A percentile compares a stretch with the other conserved stretches of the same genome.
Evolutionary conservation across 2,113 vertebrate genomes (phyloP).

Genomic region (Oreochromis niloticus): DNA sequence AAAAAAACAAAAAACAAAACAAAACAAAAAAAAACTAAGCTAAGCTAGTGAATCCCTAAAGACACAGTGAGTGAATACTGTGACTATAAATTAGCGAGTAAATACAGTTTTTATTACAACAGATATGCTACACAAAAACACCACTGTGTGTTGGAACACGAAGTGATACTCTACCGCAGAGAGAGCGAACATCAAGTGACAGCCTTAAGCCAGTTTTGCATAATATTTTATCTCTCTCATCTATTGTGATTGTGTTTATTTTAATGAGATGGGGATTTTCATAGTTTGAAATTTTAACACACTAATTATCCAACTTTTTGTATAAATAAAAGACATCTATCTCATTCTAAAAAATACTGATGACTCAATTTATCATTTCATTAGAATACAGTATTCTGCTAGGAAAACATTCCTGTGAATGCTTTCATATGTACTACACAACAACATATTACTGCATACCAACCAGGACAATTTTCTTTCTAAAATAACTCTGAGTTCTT

Average conservation of each 20-base stretch:
- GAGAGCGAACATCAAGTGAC: not conserved
- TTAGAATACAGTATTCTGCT: not conserved
- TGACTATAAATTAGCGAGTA: not conserved
- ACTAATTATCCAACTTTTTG: not conserved
- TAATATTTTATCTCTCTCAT: not conserved
- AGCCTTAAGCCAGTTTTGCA: not conserved
- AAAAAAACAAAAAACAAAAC: not conserved
- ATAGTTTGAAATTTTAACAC: not conserved
- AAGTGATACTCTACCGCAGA: not conserved
- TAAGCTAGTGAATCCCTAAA: not conserved
- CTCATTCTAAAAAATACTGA: not conserved
- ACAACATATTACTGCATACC: not conserved
- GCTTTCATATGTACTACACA: not conserved
- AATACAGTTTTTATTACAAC: not conserved
- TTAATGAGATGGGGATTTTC: not conserved
- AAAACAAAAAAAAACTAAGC: not conserved
- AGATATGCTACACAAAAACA: not conserved
- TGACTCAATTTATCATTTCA: not conserved
- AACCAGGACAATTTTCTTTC: not conserved
- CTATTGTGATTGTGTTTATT: not conserved
- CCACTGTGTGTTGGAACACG: not conserved
- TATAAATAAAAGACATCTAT: not conserved
- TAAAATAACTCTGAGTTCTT: slow-evolving; percentile 28
- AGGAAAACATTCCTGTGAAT: not conserved
- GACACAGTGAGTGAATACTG: not conserved